Conservation (phyloP, 2,888 invertebrate genomes). For the Phasia obesa region DNA sequence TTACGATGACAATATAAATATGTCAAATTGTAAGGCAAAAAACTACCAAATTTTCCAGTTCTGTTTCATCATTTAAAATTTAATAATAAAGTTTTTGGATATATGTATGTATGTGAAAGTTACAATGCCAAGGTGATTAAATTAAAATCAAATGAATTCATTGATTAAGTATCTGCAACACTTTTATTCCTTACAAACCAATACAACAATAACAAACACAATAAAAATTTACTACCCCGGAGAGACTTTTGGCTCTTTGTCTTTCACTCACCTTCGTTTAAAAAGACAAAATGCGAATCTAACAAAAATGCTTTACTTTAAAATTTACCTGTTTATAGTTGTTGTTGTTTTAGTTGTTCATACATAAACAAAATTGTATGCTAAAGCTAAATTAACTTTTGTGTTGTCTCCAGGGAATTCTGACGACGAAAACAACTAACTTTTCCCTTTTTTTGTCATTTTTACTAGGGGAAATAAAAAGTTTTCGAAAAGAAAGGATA, state of each 20-base stretch:
- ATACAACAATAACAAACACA: constrained; percentile 46
- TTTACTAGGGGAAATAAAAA: constrained; percentile 17
- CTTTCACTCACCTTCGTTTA: background rate
- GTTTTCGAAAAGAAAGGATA: background rate
- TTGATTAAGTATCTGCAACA: constrained; percentile 4
- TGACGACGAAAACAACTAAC: constrained; percentile 40
- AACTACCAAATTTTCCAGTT: too few relatives aligned
- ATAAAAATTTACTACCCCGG: constrained; percentile 37
- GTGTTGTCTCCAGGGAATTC: constrained; percentile 57
- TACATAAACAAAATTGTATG: constrained; percentile 41
- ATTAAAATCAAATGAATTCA: constrained; percentile 1
- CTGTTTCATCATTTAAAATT: too few relatives aligned
- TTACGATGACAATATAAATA: too few relatives aligned
- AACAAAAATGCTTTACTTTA: constrained; percentile 41
- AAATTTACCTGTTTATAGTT: constrained; percentile 44
- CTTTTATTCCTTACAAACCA: constrained; percentile 13
- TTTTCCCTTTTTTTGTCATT: constrained; percentile 17
- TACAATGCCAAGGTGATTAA: too few relatives aligned
- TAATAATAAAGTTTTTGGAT: too few relatives aligned
- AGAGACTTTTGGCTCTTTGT: background rate
- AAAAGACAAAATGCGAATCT: constrained; percentile 2
- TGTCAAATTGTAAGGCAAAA: too few relatives aligned
- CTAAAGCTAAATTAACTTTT: constrained; percentile 67
- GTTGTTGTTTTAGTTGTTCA: constrained; percentile 20
- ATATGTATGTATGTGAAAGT: too few relatives aligned